Evolutionary conservation across 2,888 invertebrate species (phyloP), one percentile per base, ranked within the genome.

Genomic region (Tubiluchus corallicola): DNA sequence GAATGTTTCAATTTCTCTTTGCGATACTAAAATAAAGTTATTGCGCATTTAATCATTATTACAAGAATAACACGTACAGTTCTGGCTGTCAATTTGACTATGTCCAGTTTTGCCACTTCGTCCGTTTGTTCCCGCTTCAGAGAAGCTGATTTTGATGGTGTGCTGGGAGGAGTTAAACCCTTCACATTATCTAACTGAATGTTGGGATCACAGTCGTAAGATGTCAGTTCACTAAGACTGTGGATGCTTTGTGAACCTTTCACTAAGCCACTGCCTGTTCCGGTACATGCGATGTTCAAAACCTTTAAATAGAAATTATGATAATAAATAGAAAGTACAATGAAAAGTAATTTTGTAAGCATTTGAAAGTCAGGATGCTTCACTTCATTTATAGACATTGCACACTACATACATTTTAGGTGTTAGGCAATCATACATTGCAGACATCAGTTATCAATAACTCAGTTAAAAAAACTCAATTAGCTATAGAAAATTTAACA

Each of bases 61-160:
- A n/a, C n/a, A n/a, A n/a, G n/a, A n/a, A 13, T 29, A 4, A 37
- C 20, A 49, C 58, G 57, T 59, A 73, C 73, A 64, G 70, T 70
- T 63, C 68, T 70, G 3, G 74, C 74, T 43, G 75, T 74, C 38
- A 74, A 63, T 48, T 58, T 56, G 16, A 64, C 55, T 19, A 57
- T 52, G 44, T 58, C 54, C 3, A 49, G 50, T 17, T 55, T 55
- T 2, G 52, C 43, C 29, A n/a, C 29, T 5, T n/a, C 29, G 29
- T 29, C 29, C 29, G 29, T 29, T n/a, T 29, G 29, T n/a, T 29
- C 29, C 9, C 29, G 29, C 29, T 29, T 29, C 29, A 29, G 29
- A 9, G 29, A 29, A 9, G 29, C 9, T 29, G 29, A 29, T n/a
- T 29, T 29, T 5, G 29, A 37, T 13, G 50, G 49, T 3, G 46